Evolutionary conservation across 2,888 invertebrate species (phyloP), one percentile per base, ranked within the genome.

Genomic region (Melolontha melolontha): DNA sequence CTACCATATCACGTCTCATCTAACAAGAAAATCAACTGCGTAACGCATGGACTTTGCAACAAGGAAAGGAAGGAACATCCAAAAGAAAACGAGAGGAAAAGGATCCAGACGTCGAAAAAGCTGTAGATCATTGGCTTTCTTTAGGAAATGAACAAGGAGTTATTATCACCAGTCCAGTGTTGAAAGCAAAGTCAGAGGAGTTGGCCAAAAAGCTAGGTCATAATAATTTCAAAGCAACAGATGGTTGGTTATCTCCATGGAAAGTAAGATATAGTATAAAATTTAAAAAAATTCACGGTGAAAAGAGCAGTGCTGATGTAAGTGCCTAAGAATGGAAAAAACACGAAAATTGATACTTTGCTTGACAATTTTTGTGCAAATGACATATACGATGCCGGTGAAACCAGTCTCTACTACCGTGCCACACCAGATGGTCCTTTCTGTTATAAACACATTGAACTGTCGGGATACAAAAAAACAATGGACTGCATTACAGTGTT

Each of bases 91-190:
- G 72, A 12, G 68, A 64, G n/a, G 70, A 71, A 34, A 76, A 73
- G 66, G 71, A 71, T 64, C 69, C 72, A 55, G 71, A 75, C 49
- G 72, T 78, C n/a, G 75, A 78, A 51, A 66, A 72, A 44, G 76
- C 76, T 34, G 29, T 62, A 42, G 27, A 62, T 17, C 47, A 44
- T 41, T 62, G 44, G 27, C 44, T 62, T 62, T 55, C 55, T 55
- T n/a, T 55, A 14, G 72, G 73, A 42, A 69, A 44, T 70, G 52
- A 57, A 17, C 67, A 67, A 63, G 69, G 73, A 63, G 67, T 70
- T 51, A 64, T 44, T 50, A 67, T 74, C 49, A 69, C 55, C 41
- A 73, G 72, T 5, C 68, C 70, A 66, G 68, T 75, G 34, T 66
- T 77, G 67, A 71, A 73, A 47, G n/a, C n/a, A n/a, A n/a, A n/a